Evolutionary conservation across 2,797 vertebrate genomes (phyloP), one percentile per base, ranked within the genome.

Genomic region (Bovichtus variegatus): DNA sequence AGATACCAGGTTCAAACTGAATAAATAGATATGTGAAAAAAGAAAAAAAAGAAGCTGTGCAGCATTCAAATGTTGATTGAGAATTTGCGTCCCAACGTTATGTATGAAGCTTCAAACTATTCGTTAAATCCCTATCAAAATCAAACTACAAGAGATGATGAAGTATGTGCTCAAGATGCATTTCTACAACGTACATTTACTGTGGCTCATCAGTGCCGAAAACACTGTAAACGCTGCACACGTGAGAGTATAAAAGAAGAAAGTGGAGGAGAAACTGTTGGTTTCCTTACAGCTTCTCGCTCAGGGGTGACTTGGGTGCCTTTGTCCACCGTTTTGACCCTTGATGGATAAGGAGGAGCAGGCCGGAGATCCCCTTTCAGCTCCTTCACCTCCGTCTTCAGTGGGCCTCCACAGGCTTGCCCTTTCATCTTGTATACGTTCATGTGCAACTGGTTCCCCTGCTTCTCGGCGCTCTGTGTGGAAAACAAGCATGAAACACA

Each of bases 391-490:
- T 96, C 88, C 1, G 94, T 93, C 88, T 96, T 96, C 13, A 69
- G 76, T 0, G 92, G 91, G 6, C 94, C 94, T 9, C 93, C 92
- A 5, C 93, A 93, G 13, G 91, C 93, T 87, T 91, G 92, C 0
- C 93, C 94, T 71, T 96, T 93, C 89, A 95, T 94, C 83, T 97
- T 96, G 62, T 98, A 97, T 57, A 97, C 97, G 57, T 97, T 98
- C 96, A 99, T 97, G 89, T 97, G 97, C 44, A 99, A 93, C 62
- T 95, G 96, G 92, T 97, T 97, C 73, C 97, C 97, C 92, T 98
- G 97, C 84, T 98, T 98, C 76, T 95, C 91, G 16, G 97, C 97
- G 92, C 97, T 97, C 98, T 99, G 90, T 71, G 5, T 8, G 13
- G 5, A 41, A 44, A 63, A 53, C 3, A 36, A 46, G 19, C 9